Evolutionary conservation across 2,113 vertebrate species (phyloP).

Genomic region (Silurus glanis): DNA sequence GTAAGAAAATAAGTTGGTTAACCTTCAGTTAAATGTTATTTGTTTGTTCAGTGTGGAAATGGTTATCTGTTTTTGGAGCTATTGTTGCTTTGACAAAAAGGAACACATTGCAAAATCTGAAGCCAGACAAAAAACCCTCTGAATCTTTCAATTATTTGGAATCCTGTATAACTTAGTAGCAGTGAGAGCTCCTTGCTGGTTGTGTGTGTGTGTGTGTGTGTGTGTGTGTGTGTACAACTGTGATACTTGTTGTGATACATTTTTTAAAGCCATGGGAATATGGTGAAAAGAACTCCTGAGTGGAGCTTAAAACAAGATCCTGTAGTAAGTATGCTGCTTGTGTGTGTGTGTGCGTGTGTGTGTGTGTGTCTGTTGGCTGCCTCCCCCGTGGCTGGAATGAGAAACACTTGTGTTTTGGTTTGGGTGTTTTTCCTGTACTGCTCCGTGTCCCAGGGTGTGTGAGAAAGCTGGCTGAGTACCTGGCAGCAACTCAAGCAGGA

Average conservation of each 20-base stretch:
- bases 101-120: not conserved
- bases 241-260: not conserved
- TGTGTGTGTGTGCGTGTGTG: constrained; percentile 15
- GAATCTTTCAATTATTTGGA: no score
- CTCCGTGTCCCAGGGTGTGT: constrained; percentile 47
- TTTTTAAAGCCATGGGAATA: constrained; percentile 15
- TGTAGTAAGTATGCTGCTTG: constrained; percentile 18
- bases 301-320: constrained; percentile 24
- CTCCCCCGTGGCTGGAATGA: constrained; percentile 46
- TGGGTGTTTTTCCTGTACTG: constrained; percentile 43
- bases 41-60: not conserved
- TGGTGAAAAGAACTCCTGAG: not conserved
- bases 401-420: constrained; percentile 44
- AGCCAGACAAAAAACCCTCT: not conserved
- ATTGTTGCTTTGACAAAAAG: not conserved
- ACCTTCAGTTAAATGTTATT: not conserved
- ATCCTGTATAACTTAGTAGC: no score
- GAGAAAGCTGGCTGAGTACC: constrained; percentile 50
- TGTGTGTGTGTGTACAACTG: not conserved
- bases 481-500: constrained; percentile 62
- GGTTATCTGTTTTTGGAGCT: not conserved
- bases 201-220: no score
- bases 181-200: no score
- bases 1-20: not conserved
- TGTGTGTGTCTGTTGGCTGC: constrained; percentile 30